Conservation (phyloP, 2,113 vertebrate genomes). For the Petrocephalus microphthalmus region DNA sequence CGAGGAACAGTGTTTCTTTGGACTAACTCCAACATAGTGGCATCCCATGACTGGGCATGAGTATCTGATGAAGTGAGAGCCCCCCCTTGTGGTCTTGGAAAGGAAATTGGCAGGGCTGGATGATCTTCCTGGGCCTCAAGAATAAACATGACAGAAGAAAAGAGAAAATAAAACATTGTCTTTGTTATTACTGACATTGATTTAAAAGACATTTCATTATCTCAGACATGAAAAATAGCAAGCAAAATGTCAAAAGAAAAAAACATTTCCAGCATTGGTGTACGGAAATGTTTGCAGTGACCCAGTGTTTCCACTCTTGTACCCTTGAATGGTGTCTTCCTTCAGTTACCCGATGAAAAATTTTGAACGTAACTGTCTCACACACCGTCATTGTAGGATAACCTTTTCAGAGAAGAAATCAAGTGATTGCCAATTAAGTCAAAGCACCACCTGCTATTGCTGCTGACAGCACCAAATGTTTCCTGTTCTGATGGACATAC, state of each 20-base stretch:
- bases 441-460: neutral
- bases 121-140: conserved; percentile 6
- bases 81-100: conserved; percentile 34
- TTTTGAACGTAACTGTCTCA: neutral
- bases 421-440: neutral
- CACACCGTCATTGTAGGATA: neutral
- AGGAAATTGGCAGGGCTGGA: conserved; percentile 39
- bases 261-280: neutral
- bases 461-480: neutral
- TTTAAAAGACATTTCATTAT: neutral
- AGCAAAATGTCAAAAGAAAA: neutral
- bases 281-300: neutral
- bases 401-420: neutral
- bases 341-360: neutral
- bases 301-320: neutral
- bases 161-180: neutral
- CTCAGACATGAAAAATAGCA: neutral
- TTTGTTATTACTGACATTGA: neutral
- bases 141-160: neutral
- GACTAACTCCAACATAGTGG: conserved; percentile 45
- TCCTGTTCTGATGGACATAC: neutral
- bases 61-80: conserved; percentile 27
- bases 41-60: conserved; percentile 49
- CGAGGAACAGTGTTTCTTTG: conserved; percentile 38
- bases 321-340: neutral